phyloP scores from a whole-genome alignment of 2,888 invertebrate species.

The Papilio elwesi region DNA sequence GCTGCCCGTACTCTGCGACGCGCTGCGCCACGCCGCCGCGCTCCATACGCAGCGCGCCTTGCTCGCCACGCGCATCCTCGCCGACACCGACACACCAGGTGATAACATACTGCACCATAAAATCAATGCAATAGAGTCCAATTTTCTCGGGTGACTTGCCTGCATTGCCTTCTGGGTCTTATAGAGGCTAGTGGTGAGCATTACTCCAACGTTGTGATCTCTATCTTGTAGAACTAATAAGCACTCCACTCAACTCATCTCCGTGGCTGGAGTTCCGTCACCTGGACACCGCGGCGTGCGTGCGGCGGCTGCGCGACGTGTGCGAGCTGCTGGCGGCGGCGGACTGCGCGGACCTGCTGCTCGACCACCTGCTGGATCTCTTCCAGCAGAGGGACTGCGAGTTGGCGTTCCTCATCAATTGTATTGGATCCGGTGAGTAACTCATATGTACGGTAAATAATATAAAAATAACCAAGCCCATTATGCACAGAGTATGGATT shows the following conservation, averaged over 20 bases:
- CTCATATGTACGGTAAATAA: not conserved
- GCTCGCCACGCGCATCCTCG: conserved; percentile 76
- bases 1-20: conserved; percentile 78
- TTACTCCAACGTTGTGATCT: not conserved
- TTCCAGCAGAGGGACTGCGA: conserved; percentile 83
- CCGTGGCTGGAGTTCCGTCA: conserved; percentile 88
- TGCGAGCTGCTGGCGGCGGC: conserved; percentile 83
- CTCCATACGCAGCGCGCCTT: conserved; percentile 56
- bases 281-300: conserved; percentile 76
- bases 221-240: conserved; percentile 51
- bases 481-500: too few relatives aligned
- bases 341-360: conserved; percentile 82
- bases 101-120: not conserved
- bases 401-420: conserved; percentile 85
- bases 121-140: not conserved
- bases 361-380: conserved; percentile 86
- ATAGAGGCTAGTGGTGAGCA: too few relatives aligned
- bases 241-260: conserved; percentile 52
- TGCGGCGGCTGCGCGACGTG: conserved; percentile 79
- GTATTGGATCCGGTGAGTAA: conserved; percentile 76
- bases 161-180: too few relatives aligned
- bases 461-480: too few relatives aligned
- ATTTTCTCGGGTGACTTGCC: too few relatives aligned
- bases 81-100: conserved; percentile 55
- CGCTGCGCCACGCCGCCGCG: conserved; percentile 58